Evolutionary conservation across 1,140 invertebrate species (phyloP), one percentile per base, ranked within the genome.

Genomic region (Trichomalopsis sarcophagae): DNA sequence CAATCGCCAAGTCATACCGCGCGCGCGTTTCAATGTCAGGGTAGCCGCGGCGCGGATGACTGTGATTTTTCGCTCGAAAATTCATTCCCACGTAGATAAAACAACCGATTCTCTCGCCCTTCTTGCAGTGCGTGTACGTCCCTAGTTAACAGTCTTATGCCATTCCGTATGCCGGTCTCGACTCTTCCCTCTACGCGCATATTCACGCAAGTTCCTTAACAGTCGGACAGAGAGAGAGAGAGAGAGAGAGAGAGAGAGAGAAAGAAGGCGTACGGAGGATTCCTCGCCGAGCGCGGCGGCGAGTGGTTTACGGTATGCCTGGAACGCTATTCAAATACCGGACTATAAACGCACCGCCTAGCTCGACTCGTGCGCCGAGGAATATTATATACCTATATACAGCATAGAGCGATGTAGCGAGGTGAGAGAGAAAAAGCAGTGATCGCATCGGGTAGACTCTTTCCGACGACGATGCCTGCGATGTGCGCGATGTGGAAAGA

Each of bases 281-380:
- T 68, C 75, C 66, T 23, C 33, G 23, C 69, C 7, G 73, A 40
- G 36, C 27, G 27, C 27, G 27, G 1, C 33, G 33, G n/a, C 77
- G 21, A 84, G 68, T 40, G 78, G 50, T 84, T 74, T 80, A 79
- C 69, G 78, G 84, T 84, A 81, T 75, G 84, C 30, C 6, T 40
- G 84, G 78, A 84, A 84, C 69, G 78, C 50, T 84, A 84, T 84
- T 84, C 69, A 84, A 84, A 81, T 81, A 81, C 77, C 78, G 36
- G 78, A 66, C 84, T 84, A 33, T 66, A 81, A 40, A 81, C 11
- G 82, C 66, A 17, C 9, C 21, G 82, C 17, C 55, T 62, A 36
- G 33, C 33, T 36, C 30, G 27, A 27, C 27, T 44, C 40, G 1
- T 21, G 36, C 21, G 82, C 76, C 44, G 75, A n/a, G 21, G 62